A percentile compares a stretch with the other conserved stretches of the same genome.
Evolutionary conservation across 1,140 invertebrate species (phyloP).

Genomic region (Trachymyrmex septentrionalis): DNA sequence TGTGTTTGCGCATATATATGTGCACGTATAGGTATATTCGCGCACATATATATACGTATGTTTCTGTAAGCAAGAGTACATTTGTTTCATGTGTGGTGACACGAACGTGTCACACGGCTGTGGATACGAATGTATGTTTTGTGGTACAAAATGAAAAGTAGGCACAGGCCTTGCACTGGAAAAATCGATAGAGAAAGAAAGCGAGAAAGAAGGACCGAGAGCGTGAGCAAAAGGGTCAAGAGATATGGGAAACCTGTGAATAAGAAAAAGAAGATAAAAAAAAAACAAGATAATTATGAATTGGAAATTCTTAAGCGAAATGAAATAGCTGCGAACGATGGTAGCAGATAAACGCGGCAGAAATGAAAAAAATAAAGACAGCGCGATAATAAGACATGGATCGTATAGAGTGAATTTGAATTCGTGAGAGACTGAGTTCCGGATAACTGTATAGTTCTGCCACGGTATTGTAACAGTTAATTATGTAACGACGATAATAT

Average conservation of each 20-base stretch:
- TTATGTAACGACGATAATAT: conserved; percentile 85
- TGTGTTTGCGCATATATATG: conserved; percentile 59
- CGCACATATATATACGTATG: conserved; percentile 5
- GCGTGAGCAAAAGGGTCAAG: conserved; percentile 21
- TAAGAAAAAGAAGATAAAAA: background rate
- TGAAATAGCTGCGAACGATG: background rate
- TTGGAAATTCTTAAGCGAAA: conserved; percentile 14
- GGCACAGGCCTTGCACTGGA: conserved; percentile 14
- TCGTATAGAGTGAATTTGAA: conserved; percentile 42
- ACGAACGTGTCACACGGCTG: conserved; percentile 46
- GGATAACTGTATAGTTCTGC: conserved; percentile 83
- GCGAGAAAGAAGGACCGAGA: conserved; percentile 36
- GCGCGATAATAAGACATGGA: background rate
- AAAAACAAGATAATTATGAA: background rate
- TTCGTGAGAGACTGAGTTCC: conserved; percentile 75
- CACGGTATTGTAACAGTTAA: conserved; percentile 83
- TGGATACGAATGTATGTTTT: conserved; percentile 39
- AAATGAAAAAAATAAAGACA: background rate
- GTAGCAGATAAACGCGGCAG: background rate
- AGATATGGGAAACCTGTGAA: background rate
- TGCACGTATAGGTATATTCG: conserved; percentile 61
- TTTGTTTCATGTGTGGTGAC: conserved; percentile 29
- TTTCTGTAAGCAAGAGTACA: conserved; percentile 2
- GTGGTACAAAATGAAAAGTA: conserved; percentile 41
- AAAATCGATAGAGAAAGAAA: conserved; percentile 66